A percentile compares a stretch with the other conserved stretches of the same genome.
Conservation (phyloP, 64 coral and sea anemone species). For the Porites lutea region DNA sequence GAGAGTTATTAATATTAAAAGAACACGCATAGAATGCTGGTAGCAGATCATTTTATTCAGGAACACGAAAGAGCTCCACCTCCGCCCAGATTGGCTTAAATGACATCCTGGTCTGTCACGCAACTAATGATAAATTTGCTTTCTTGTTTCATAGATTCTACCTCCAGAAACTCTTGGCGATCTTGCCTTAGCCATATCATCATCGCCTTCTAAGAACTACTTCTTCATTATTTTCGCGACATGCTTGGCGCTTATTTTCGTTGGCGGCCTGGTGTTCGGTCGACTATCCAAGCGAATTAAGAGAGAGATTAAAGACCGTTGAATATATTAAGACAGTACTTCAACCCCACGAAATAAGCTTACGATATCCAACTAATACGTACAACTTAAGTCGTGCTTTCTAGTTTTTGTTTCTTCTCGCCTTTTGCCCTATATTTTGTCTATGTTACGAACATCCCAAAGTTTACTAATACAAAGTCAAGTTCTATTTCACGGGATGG, state of each 20-base stretch:
- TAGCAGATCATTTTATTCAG: too few relatives aligned
- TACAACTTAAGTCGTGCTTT: neutral
- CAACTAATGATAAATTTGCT: neutral
- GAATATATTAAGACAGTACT: neutral
- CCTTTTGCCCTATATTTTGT: too few relatives aligned
- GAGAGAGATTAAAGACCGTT: slow-evolving; percentile 82
- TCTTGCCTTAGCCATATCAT: slow-evolving; percentile 50
- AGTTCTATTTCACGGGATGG: neutral
- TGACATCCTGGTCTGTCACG: too few relatives aligned
- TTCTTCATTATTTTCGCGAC: slow-evolving; percentile 93
- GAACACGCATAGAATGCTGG: too few relatives aligned
- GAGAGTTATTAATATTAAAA: too few relatives aligned
- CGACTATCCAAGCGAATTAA: slow-evolving; percentile 85
- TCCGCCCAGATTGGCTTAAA: too few relatives aligned
- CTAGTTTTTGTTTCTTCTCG: neutral
- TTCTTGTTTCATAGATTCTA: slow-evolving; percentile 32
- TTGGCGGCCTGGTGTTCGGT: slow-evolving; percentile 88
- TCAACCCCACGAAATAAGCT: neutral
- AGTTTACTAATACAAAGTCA: neutral
- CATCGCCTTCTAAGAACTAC: slow-evolving; percentile 87
- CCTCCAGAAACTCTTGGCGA: slow-evolving; percentile 63
- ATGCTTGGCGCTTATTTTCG: slow-evolving; percentile 79
- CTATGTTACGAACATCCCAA: neutral
- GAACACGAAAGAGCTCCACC: too few relatives aligned
- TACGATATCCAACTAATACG: neutral